Evolutionary conservation across 2,888 invertebrate species (phyloP).

Genomic region (Drosophila meridionalis): DNA sequence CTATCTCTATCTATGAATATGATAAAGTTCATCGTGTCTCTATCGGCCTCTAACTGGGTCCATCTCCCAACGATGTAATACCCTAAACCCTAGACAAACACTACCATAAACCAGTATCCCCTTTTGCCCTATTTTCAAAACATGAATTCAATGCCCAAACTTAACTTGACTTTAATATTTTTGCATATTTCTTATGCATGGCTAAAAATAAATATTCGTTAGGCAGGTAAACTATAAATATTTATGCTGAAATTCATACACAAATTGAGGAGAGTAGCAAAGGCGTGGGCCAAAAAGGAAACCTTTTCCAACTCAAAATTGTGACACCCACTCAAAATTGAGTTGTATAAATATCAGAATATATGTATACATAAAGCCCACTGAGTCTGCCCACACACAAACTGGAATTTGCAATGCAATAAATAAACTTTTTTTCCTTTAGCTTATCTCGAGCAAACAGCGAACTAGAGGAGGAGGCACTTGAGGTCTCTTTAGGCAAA

Average conservation of each 20-base stretch:
- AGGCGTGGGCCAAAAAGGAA: not conserved
- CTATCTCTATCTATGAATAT: too few relatives aligned
- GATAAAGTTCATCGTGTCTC: too few relatives aligned
- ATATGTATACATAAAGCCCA: not conserved
- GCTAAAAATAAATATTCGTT: conserved; percentile 1
- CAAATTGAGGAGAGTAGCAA: not conserved
- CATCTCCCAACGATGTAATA: too few relatives aligned
- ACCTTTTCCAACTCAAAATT: not conserved
- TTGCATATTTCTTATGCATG: not conserved
- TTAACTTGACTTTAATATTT: not conserved
- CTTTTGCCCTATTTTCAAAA: not conserved
- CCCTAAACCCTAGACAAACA: not conserved
- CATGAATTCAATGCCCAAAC: not conserved
- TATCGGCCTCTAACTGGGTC: too few relatives aligned
- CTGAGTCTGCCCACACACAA: conserved; percentile 3
- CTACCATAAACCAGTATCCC: not conserved
- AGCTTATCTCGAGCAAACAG: conserved; percentile 36
- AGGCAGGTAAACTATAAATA: not conserved
- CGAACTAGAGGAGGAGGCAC: not conserved
- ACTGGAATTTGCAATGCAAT: conserved; percentile 1
- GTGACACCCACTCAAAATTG: conserved; percentile 11
- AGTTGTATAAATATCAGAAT: conserved; percentile 5
- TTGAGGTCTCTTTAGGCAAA: conserved; percentile 46
- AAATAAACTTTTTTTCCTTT: conserved; percentile 26
- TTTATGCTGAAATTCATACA: not conserved